Evolutionary conservation across 2,888 invertebrate genomes (phyloP), one percentile per base, ranked within the genome.

Genomic region (Cantharis nigra): DNA sequence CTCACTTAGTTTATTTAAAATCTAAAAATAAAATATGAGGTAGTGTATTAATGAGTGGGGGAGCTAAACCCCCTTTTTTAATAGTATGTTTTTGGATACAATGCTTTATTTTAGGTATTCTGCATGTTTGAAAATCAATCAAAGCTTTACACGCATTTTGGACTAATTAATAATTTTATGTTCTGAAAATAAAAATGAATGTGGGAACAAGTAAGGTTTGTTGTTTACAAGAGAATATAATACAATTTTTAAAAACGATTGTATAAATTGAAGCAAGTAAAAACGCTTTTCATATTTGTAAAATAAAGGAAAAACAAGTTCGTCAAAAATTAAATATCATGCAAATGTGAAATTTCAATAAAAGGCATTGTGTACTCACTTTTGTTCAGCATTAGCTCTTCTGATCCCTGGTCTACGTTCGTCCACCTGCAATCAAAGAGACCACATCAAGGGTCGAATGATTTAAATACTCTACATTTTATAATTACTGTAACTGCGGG

Each of bases 351-450:
- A 78, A 78, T 78, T 78, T 78, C 78, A 78, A 78, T 78, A 78
- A 78, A 78, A 78, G 78, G 75, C 78, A 71, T 76, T 78, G 78
- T 78, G 75, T 79, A 85, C 87, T 84, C 83, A 87, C 87, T 87
- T 86, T 80, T 83, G 84, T 82, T 87, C 87, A 79, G 82, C 81
- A 81, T 81, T 79, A 79, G 81, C 80, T 84, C 84, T 84, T 82
- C 86, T 85, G 80, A 84, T 84, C 82, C 85, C 85, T 71, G 81
- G 83, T 82, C 86, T 83, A 75, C 85, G 84, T 79, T 87, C 87
- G 83, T 87, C 87, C 82, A 86, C 87, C 87, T 87, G 86, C 79
- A 87, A 87, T 84, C 85, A 87, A 87, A 81, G 81, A 84, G 84
- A 85, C 85, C 85, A 85, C 85, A 86, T 86, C 86, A 86, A 86